These are phyloP conservation scores for Aspidapion aeneum DNA, from an alignment of 2,888 invertebrate species.

Conservation along the genomic window DNA sequence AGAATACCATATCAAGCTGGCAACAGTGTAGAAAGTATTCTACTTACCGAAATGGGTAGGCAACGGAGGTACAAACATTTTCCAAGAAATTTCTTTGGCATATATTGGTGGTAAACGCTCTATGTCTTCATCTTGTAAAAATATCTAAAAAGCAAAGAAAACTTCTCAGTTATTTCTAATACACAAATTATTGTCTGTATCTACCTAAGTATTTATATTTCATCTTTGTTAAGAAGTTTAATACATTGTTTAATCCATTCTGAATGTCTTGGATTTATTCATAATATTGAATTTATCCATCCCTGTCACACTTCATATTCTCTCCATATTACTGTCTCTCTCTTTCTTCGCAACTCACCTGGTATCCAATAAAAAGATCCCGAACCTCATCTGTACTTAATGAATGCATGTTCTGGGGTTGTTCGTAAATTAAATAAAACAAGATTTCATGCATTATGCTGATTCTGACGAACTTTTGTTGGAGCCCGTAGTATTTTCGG, in stretches of 20 bases:
- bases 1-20: too few relatives aligned
- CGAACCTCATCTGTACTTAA: constrained; percentile 39
- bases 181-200: too few relatives aligned
- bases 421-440: constrained; percentile 63
- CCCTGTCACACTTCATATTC: too few relatives aligned
- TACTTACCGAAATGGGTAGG: constrained; percentile 49
- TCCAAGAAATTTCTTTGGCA: constrained; percentile 58
- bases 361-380: constrained; percentile 36
- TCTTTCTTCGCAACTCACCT: too few relatives aligned
- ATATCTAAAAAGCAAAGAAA: constrained; percentile 23
- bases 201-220: too few relatives aligned
- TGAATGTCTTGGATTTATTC: too few relatives aligned
- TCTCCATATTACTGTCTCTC: too few relatives aligned
- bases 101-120: constrained; percentile 51
- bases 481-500: constrained; percentile 32
- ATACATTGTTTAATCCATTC: too few relatives aligned
- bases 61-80: constrained; percentile 68
- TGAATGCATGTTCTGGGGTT: constrained; percentile 26
- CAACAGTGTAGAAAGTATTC: not conserved
- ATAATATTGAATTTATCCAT: too few relatives aligned
- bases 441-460: constrained; percentile 64
- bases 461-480: constrained; percentile 53
- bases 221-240: too few relatives aligned
- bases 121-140: constrained; percentile 44
- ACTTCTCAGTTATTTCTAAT: too few relatives aligned